Evolutionary conservation across 2,113 vertebrate species (phyloP), one percentile per base, ranked within the genome.

Genomic region (Phaethon lepturus): DNA sequence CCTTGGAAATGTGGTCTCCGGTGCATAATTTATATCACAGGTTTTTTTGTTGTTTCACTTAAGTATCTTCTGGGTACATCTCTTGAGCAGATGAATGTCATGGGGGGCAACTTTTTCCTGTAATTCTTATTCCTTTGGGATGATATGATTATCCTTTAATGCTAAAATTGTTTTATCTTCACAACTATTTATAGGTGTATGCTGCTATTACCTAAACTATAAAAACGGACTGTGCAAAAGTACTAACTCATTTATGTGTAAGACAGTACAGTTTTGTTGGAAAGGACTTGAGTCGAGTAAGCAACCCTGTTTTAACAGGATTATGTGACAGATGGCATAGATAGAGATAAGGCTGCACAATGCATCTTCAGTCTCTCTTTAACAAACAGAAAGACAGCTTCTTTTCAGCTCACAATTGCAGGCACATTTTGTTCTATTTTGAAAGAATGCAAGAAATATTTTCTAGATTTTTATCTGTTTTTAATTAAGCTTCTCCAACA

Each of bases 311-410:
- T 98, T 98, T 97, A 98, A 97, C 97, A 97, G 96, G 97, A 97
- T 98, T 98, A 97, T 98, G 97, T 98, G 98, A 98, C 98, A 96
- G 95, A 91, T 95, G 86, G 85, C 94, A 95, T 86, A 98, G 98
- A 99, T 98, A 84, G 22, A 98, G 99, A 99, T 99, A 98, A 98
- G 98, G 50, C 91, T 93, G 91, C 93, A 98, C 98, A 99, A 98
- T 98, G 96, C 86, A 92, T 97, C 98, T 98, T 98, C 97, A 98
- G 98, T 98, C 86, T 90, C 97, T 96, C 97, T 97, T 98, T 97
- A 98, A 95, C 96, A 90, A 94, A 97, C 72, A 92, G 77, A 97
- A 87, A 96, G 96, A 91, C 92, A 95, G 47, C 55, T 95, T 63
- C 94, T 95, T 97, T 97, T 97, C 92, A 94, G 93, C 35, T 97